Percentiles rank a stretch among this genome's conserved stretches.
phyloP scores from a whole-genome alignment of 2,797 vertebrate species.

The Tympanoctomys barrerae region DNA sequence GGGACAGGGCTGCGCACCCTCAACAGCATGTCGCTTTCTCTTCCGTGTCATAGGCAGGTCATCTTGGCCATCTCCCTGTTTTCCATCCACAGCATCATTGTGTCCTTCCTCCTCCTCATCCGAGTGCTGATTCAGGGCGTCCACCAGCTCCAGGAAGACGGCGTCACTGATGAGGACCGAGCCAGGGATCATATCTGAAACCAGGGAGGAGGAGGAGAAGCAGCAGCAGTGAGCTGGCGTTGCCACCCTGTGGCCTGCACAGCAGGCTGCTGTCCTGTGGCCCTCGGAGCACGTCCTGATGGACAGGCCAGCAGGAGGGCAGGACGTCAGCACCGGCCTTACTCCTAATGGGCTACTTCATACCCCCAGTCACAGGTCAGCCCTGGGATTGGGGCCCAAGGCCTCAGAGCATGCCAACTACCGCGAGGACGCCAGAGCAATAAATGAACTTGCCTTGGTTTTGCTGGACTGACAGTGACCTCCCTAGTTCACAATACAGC shows the following conservation, averaged over 20 bases:
- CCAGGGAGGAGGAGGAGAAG: background rate
- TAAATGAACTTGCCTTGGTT: constrained; percentile 5
- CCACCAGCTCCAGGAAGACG: constrained; percentile 97
- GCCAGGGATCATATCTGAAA: constrained; percentile 91
- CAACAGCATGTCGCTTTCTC: constrained; percentile 86
- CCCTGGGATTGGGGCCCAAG: constrained; percentile 12
- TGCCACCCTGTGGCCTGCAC: background rate
- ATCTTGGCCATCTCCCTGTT: constrained; percentile 89
- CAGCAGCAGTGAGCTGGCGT: background rate
- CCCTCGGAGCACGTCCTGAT: background rate
- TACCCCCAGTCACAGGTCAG: background rate
- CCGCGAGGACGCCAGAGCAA: background rate
- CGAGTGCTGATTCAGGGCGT: constrained; percentile 95
- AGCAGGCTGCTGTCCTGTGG: too few relatives aligned
- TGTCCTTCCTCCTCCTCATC: constrained; percentile 96
- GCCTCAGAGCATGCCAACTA: constrained; percentile 9
- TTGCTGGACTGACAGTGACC: constrained; percentile 17
- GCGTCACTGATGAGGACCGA: constrained; percentile 97
- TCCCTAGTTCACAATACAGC: constrained; percentile 2
- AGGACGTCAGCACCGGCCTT: background rate
- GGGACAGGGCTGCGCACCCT: constrained; percentile 79
- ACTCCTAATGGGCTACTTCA: constrained; percentile 5
- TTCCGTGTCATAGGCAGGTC: constrained; percentile 91
- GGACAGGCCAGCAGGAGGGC: background rate
- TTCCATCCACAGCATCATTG: constrained; percentile 89